Percentiles rank a stretch among this genome's conserved stretches.
Evolutionary conservation across 2,113 vertebrate genomes (phyloP).

Genomic region (Potamarius usumacintae): DNA sequence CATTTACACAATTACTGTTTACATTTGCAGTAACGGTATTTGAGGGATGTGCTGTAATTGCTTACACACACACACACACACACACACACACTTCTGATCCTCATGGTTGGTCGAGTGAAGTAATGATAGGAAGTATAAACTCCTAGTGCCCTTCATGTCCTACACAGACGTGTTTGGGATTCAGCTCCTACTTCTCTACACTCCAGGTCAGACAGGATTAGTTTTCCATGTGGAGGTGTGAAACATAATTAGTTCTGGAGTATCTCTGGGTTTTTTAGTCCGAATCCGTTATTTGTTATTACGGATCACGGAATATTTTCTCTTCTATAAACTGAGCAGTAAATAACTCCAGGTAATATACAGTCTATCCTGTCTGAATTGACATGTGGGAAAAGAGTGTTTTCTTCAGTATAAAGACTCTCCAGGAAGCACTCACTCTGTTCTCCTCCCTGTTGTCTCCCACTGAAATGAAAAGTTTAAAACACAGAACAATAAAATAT

Average conservation of each 20-base stretch:
- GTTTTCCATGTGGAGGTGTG: background rate
- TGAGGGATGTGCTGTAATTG: background rate
- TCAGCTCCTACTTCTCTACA: background rate
- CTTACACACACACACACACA: background rate
- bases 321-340: background rate
- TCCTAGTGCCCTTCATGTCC: background rate
- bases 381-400: too few species aligned
- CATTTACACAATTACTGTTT: conserved; percentile 21
- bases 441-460: too few species aligned
- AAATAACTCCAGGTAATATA: background rate
- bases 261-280: background rate
- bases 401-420: too few species aligned
- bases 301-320: background rate
- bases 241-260: background rate
- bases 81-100: background rate
- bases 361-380: too few species aligned
- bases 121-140: background rate
- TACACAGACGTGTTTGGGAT: background rate
- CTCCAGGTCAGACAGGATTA: background rate
- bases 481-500: background rate
- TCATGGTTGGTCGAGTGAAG: background rate
- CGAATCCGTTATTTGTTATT: background rate
- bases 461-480: background rate
- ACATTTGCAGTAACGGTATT: background rate
- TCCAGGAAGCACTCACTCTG: too few species aligned